Evolutionary conservation across 2,797 vertebrate genomes (phyloP), one percentile per base, ranked within the genome.

Genomic region (Sitta carolinensis): DNA sequence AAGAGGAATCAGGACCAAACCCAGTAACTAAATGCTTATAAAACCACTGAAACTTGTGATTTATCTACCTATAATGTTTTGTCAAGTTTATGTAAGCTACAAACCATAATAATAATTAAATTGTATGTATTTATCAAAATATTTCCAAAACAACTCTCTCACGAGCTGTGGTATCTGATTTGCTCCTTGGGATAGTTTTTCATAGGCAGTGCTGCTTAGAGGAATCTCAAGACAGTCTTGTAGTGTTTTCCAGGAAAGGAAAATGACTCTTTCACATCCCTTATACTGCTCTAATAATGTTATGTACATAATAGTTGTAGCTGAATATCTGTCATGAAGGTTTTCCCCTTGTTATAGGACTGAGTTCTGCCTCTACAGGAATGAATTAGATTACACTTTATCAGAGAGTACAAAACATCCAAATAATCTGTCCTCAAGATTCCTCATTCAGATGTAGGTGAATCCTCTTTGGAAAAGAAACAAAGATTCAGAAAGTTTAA

Each of bases 191-290:
- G 4, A 50, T 50, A 84, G 52, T 79, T 91, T 90, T 84, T 79
- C 86, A 66, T 47, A 54, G 52, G 32, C 63, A 79, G 10, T 23
- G 43, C 17, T 52, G 43, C 20, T 82, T 70, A 92, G 59, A 84
- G 70, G 67, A 88, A 86, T 58, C 45, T 87, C 77, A 72, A 84
- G 16, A 54, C 22, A 25, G 38, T 45, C 61, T 63, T 79, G 67
- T 0, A 57, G 76, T 36, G 7, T 90, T 92, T 96, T 95, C 89
- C 79, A 75, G 80, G 80, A 95, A 93, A 87, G 45, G 55, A 87
- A 86, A 84, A 84, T 74, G 0, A 69, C 48, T 88, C 40, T 67
- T 79, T 80, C 70, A 48, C 15, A 29, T 84, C 27, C 48, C 11
- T 89, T 88, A 36, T 67, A 54, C n/a, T 47, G 7, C 57, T 70